Conservation (phyloP, 2,888 invertebrate species). For the Deilephila porcellus region DNA sequence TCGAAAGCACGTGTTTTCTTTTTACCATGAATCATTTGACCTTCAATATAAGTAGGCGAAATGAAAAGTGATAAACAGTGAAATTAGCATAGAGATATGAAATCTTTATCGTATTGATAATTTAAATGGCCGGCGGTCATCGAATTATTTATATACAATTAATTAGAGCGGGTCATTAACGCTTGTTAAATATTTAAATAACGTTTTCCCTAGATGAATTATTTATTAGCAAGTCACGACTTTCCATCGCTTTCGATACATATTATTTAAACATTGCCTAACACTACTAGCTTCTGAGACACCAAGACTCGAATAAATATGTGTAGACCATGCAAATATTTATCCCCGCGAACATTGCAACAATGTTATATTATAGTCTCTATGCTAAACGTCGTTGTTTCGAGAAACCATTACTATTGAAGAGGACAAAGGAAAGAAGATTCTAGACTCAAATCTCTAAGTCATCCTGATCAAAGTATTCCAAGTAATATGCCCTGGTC, state of each 20-base stretch:
- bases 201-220: slow-evolving; percentile 17
- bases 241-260: background rate
- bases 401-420: no score
- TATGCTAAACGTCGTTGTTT: no score
- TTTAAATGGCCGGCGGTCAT: slow-evolving; percentile 6
- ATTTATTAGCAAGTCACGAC: background rate
- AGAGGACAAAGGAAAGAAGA: no score
- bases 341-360: no score
- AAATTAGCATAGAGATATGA: slow-evolving; percentile 27
- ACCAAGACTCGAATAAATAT: no score
- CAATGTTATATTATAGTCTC: no score
- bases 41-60: slow-evolving; percentile 30
- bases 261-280: no score
- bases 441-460: no score
- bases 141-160: background rate
- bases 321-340: no score
- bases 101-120: slow-evolving; percentile 25
- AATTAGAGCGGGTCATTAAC: slow-evolving; percentile 4
- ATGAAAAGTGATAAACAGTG: slow-evolving; percentile 29
- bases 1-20: slow-evolving; percentile 30
- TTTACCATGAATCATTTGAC: slow-evolving; percentile 31
- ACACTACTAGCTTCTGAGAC: no score
- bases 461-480: no score
- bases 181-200: slow-evolving; percentile 12
- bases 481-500: no score